Conservation (phyloP, 2,113 vertebrate species). For the Butastur rufipennis region DNA sequence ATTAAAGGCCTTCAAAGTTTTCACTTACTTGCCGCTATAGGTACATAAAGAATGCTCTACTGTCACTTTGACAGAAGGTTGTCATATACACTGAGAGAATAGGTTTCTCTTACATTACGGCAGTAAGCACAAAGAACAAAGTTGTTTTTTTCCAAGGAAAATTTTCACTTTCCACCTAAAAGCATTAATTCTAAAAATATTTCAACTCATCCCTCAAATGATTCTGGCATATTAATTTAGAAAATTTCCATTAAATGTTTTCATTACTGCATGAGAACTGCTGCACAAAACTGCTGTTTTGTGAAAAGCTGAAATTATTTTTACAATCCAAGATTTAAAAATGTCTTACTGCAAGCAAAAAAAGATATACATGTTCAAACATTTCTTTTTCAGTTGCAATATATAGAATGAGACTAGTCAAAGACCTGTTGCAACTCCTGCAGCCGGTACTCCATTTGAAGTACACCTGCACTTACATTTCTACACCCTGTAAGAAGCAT, state of each 20-base stretch:
- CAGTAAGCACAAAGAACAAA: not conserved
- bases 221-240: not conserved
- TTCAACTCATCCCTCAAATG: not conserved
- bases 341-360: not conserved
- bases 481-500: not conserved
- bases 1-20: not conserved
- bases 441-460: not conserved
- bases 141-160: not conserved
- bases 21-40: not conserved
- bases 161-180: not conserved
- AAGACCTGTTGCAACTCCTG: not conserved
- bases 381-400: not conserved
- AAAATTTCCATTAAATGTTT: not conserved
- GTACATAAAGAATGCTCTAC: not conserved
- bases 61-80: not conserved
- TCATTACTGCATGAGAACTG: not conserved
- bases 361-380: not conserved
- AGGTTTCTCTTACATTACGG: not conserved
- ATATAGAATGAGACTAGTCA: not conserved
- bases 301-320: not conserved
- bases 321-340: not conserved
- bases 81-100: not conserved
- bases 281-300: not conserved
- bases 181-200: not conserved
- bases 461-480: not conserved